Conservation (phyloP, 2,113 vertebrate species). For the Mobula hypostoma region DNA sequence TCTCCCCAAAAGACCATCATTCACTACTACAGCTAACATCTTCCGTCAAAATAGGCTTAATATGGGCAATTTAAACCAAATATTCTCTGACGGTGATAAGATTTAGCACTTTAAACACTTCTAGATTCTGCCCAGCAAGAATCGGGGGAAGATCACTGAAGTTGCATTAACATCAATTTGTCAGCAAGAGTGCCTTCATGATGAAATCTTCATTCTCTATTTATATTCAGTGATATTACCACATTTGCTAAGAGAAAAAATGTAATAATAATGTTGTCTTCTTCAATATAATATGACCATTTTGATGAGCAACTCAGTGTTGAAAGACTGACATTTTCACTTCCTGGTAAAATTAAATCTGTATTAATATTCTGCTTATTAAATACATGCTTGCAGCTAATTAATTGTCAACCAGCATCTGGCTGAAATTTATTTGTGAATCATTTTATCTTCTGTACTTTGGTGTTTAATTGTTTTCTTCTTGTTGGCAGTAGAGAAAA, state of each 20-base stretch:
- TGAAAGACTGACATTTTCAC: neutral
- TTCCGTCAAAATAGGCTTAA: neutral
- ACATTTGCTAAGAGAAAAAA: neutral
- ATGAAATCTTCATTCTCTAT: neutral
- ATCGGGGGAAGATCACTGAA: neutral
- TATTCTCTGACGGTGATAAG: neutral
- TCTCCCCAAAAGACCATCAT: neutral
- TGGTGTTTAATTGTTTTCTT: neutral
- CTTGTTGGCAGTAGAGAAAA: neutral
- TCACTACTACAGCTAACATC: neutral
- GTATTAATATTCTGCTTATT: conserved; percentile 15
- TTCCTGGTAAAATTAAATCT: neutral
- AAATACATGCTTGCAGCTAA: conserved; percentile 13
- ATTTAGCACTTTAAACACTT: neutral
- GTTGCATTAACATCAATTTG: neutral
- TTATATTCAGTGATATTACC: neutral
- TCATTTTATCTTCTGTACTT: neutral
- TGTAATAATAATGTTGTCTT: neutral
- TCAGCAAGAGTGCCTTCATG: neutral
- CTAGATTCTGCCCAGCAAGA: neutral
- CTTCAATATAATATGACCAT: neutral
- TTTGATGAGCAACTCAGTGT: neutral
- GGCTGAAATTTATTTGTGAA: neutral
- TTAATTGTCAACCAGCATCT: neutral
- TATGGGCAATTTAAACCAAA: neutral